These are phyloP conservation scores for Sylvilagus floridanus DNA, from an alignment of 2,797 vertebrate genomes.

Conservation along the genomic window DNA sequence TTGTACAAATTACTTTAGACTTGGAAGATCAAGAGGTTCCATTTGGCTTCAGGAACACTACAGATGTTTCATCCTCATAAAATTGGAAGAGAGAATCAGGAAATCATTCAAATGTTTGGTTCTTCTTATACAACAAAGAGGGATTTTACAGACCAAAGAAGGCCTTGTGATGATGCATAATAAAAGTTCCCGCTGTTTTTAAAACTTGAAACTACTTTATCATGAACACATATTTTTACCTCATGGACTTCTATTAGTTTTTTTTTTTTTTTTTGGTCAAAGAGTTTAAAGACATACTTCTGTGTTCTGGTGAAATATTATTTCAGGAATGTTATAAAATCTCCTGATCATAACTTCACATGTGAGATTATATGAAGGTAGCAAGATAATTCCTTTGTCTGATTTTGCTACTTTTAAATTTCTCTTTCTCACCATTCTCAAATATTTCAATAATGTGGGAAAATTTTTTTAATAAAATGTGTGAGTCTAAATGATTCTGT, in stretches of 20 bases:
- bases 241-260: neutral
- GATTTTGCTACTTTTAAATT: neutral
- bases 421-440: slow-evolving; percentile 33
- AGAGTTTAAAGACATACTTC: neutral
- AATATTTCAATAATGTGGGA: slow-evolving; percentile 19
- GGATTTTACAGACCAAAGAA: neutral
- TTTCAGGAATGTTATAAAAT: neutral
- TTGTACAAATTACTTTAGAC: neutral
- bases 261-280: neutral
- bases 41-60: neutral
- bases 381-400: neutral
- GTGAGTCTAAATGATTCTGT: neutral
- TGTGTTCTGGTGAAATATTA: slow-evolving; percentile 1
- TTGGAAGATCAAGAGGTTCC: neutral
- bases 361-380: neutral
- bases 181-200: neutral
- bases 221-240: neutral
- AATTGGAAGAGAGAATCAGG: neutral
- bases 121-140: neutral
- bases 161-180: neutral
- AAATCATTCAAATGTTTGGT: neutral
- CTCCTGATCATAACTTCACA: neutral
- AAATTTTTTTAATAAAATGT: neutral
- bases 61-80: neutral
- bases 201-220: neutral